Base-by-base conservation (phyloP, 2,113 vertebrate genomes). In the Corvus cornix region DNA sequence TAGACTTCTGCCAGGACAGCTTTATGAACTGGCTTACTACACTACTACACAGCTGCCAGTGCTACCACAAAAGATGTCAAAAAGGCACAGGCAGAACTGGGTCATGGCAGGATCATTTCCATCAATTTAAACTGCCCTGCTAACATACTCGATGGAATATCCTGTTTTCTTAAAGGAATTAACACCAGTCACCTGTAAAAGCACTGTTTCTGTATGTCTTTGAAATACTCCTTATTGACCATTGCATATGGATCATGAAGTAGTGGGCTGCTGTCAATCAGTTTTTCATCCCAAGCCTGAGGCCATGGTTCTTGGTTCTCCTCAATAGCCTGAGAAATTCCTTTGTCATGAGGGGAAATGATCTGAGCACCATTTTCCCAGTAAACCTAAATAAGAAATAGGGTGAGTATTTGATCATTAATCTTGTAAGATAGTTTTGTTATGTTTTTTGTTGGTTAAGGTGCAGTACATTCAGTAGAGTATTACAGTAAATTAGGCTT, bases 351-450 rank as follows among this genome's bases (percentile, higher is more conserved):
- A 77, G 99, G 99, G 11, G 98, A 96, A 85, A 99, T 98, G 60
- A 99, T 99, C 98, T 99, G 99, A 86, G 99, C 99, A 11, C 99
- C 99, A 1, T 99, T 99, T 84, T 98, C 98, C 99, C 99, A 99
- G 84, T 99, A 99, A 48, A 99, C 99, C 99, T 99, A 76, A 64
- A 94, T 17, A 87, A 88, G 26, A 67, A 53, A 67, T 1, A 55
- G 26, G 22, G 28, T 9, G 39, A 49, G 39, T 63, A 77, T 30
- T 51, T 72, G 11, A 41, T 35, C 33, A 84, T 53, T 55, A 60
- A 77, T 62, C 74, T 16, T 37, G 10, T 35, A 82, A 31, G 16
- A 76, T 4, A 81, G 35, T 22, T 84, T 63, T 33, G 8, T 28
- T 41, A 27, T 6, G 28, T 12, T 37, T 87, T 62, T 63, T 53